These are phyloP conservation scores for Pteruthius melanotis DNA, from an alignment of 2,113 vertebrate species.

Conservation along the genomic window DNA sequence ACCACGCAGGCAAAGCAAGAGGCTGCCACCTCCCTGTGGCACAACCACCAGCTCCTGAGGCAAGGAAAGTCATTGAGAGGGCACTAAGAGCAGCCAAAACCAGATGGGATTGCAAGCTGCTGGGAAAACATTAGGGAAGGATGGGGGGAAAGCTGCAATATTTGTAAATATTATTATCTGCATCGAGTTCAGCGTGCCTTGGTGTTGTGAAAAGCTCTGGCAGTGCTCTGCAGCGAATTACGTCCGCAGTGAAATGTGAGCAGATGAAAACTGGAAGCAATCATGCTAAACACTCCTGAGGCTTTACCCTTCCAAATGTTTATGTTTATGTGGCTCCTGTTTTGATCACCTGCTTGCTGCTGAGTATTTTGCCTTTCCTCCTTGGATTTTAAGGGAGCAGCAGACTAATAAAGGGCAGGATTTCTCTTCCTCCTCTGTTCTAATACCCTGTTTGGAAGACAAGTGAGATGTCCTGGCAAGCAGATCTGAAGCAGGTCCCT, in stretches of 20 bases:
- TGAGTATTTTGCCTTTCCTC: not conserved
- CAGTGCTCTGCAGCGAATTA: not conserved
- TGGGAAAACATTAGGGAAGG: not conserved
- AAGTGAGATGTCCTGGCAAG: not conserved
- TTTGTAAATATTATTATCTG: not conserved
- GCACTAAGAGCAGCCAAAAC: not conserved
- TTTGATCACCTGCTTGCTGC: not conserved
- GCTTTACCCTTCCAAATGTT: not conserved
- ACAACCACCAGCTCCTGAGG: accelerated
- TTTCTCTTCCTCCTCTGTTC: not conserved
- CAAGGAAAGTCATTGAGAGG: not conserved
- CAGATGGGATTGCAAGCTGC: not conserved
- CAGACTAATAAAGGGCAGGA: not conserved
- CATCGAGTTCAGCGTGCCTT: not conserved
- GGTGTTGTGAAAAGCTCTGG: not conserved
- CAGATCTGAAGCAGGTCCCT: not conserved
- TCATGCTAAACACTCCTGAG: not conserved
- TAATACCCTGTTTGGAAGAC: not conserved
- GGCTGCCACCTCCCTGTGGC: not conserved
- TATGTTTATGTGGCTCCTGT: not conserved
- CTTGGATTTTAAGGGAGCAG: not conserved
- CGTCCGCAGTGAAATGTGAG: not conserved
- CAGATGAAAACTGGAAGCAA: not conserved
- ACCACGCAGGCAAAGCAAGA: not conserved
- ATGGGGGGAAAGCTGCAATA: not conserved